Percentiles rank a stretch among this genome's conserved stretches.
These are phyloP conservation scores for Brenthis daphne DNA, from an alignment of 2,888 invertebrate genomes.

Conservation along the genomic window DNA sequence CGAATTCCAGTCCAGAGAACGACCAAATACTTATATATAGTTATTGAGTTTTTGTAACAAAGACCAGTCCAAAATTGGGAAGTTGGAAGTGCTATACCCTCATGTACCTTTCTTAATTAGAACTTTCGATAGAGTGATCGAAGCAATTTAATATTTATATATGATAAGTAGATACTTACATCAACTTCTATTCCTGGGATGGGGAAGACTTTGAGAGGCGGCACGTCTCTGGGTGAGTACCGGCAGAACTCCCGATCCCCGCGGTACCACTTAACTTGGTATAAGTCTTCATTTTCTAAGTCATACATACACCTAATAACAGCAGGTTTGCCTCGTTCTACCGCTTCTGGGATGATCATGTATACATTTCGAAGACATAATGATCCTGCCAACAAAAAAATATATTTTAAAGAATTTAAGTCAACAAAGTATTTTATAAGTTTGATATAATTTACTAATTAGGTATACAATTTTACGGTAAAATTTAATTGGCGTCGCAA, in stretches of 20 bases:
- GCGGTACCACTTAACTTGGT: slow-evolving; percentile 87
- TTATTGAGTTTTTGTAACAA: no score
- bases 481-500: no score
- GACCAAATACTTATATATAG: no score
- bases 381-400: slow-evolving; percentile 51
- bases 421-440: neutral
- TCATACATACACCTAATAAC: slow-evolving; percentile 85
- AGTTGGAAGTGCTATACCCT: no score
- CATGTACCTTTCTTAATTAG: no score
- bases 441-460: neutral
- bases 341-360: slow-evolving; percentile 85
- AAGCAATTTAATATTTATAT: no score
- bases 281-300: slow-evolving; percentile 84
- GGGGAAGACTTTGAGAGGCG: slow-evolving; percentile 84
- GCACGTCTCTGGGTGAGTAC: slow-evolving; percentile 84
- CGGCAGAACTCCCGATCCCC: slow-evolving; percentile 85
- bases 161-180: slow-evolving; percentile 64
- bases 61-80: no score
- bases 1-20: no score
- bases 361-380: slow-evolving; percentile 83
- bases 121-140: no score
- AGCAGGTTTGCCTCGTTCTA: slow-evolving; percentile 83
- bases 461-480: no score
- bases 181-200: slow-evolving; percentile 84
- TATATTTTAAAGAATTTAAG: neutral